Conservation (phyloP, 2,888 invertebrate genomes). For the Drosophila neonasuta region DNA sequence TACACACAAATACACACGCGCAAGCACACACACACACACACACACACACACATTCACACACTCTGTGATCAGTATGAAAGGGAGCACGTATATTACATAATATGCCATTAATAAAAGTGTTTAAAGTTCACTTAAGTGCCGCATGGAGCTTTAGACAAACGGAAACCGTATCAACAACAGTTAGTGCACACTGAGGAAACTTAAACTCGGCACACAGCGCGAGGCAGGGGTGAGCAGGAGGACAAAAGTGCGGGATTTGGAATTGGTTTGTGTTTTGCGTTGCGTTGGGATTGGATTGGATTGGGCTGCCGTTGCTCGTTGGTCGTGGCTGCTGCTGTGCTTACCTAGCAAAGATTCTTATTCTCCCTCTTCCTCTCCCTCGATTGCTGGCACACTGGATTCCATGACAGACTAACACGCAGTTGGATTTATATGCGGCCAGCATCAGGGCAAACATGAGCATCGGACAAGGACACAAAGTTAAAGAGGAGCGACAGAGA, state of each 20-base stretch:
- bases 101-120: slow-evolving; percentile 78
- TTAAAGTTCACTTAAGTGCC: slow-evolving; percentile 78
- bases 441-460: slow-evolving; percentile 67
- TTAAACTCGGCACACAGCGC: slow-evolving; percentile 41
- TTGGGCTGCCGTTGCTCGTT: background rate
- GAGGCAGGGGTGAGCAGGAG: background rate
- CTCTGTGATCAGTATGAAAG: slow-evolving; percentile 12
- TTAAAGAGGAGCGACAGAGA: background rate
- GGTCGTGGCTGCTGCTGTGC: slow-evolving; percentile 8
- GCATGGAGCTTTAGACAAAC: slow-evolving; percentile 77
- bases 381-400: slow-evolving; percentile 31
- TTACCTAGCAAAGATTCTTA: slow-evolving; percentile 25
- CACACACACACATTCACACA: slow-evolving; percentile 8
- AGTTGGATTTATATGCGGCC: slow-evolving; percentile 71
- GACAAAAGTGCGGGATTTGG: slow-evolving; percentile 17
- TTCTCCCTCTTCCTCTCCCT: slow-evolving; percentile 2
- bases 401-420: slow-evolving; percentile 58
- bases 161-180: slow-evolving; percentile 76
- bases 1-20: slow-evolving; percentile 7
- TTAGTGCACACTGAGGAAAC: slow-evolving; percentile 67
- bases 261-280: slow-evolving; percentile 29
- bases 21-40: slow-evolving; percentile 2
- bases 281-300: slow-evolving; percentile 11
- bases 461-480: slow-evolving; percentile 18
- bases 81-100: slow-evolving; percentile 74